Evolutionary conservation across 2,888 invertebrate species (phyloP).

Genomic region (Keiferia lycopersicella): DNA sequence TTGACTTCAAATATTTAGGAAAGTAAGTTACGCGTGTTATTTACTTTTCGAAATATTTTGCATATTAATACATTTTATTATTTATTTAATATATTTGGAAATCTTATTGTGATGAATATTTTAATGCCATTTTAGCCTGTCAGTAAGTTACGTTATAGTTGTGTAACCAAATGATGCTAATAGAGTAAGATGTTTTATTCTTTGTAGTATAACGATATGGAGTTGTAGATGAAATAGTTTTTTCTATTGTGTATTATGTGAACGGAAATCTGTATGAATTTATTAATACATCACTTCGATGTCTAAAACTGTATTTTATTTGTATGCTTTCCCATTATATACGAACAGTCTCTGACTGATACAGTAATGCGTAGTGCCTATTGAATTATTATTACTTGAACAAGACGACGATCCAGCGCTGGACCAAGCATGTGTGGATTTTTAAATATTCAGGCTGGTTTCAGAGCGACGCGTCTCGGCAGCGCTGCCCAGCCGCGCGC

Average conservation of each 20-base stretch:
- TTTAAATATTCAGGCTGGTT: no score
- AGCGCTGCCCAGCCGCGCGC: no score
- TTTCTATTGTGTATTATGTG: conserved; percentile 73
- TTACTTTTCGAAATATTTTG: conserved; percentile 35
- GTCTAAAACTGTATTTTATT: conserved; percentile 45
- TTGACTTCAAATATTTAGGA: conserved; percentile 17
- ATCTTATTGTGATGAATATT: conserved; percentile 73
- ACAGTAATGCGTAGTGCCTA: no score
- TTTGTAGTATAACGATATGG: conserved; percentile 53
- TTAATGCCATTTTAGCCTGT: conserved; percentile 77
- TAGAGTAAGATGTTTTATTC: conserved; percentile 75
- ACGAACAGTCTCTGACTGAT: no score
- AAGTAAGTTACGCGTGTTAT: conserved; percentile 30
- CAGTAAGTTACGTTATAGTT: conserved; percentile 71
- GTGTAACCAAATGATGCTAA: conserved; percentile 80
- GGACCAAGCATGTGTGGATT: no score
- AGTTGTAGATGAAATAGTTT: conserved; percentile 70
- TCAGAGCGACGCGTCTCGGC: no score
- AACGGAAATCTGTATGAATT: conserved; percentile 75
- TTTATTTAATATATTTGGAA: conserved; percentile 64
- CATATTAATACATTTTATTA: conserved; percentile 39
- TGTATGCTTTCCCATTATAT: neutral
- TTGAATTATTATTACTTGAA: no score
- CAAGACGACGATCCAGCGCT: no score
- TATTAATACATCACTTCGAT: conserved; percentile 77